Evolutionary conservation across 1,140 invertebrate species (phyloP).

Genomic region (Saxidomus purpurata): DNA sequence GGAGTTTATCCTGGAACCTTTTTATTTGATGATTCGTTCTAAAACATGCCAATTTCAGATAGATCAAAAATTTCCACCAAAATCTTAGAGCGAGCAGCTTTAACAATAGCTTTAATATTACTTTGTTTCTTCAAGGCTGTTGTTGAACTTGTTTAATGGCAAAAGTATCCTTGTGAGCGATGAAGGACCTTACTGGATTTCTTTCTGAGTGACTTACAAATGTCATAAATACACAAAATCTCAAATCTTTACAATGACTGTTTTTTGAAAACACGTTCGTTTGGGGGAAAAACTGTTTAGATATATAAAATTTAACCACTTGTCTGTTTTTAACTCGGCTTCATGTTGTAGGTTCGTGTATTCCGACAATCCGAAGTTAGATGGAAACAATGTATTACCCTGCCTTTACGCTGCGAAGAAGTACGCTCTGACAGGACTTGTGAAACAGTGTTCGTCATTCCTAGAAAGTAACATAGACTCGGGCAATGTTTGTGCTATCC

Average conservation of each 20-base stretch:
- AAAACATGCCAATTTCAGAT: too few species aligned
- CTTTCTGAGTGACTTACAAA: too few species aligned
- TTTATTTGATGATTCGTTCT: too few species aligned
- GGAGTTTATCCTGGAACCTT: too few species aligned
- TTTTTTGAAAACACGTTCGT: background rate
- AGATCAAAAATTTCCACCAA: too few species aligned
- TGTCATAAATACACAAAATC: background rate
- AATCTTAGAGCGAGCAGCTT: too few species aligned
- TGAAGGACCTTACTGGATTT: too few species aligned
- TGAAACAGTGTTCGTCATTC: background rate
- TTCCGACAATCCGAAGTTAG: background rate
- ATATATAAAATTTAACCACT: background rate
- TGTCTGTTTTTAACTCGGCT: background rate
- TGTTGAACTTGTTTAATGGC: too few species aligned
- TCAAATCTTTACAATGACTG: background rate
- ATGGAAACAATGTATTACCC: background rate
- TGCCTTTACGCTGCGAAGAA: slow-evolving; percentile 28
- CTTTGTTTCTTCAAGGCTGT: too few species aligned
- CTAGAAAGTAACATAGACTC: background rate
- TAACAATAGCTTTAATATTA: too few species aligned
- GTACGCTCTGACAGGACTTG: background rate
- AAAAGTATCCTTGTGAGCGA: too few species aligned
- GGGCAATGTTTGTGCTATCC: background rate
- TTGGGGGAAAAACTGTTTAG: background rate
- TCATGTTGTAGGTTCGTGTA: slow-evolving; percentile 1